Percentiles rank a stretch among this genome's conserved stretches.
phyloP scores from a whole-genome alignment of 2,888 invertebrate genomes.

The Nemotelus nigrinus region DNA sequence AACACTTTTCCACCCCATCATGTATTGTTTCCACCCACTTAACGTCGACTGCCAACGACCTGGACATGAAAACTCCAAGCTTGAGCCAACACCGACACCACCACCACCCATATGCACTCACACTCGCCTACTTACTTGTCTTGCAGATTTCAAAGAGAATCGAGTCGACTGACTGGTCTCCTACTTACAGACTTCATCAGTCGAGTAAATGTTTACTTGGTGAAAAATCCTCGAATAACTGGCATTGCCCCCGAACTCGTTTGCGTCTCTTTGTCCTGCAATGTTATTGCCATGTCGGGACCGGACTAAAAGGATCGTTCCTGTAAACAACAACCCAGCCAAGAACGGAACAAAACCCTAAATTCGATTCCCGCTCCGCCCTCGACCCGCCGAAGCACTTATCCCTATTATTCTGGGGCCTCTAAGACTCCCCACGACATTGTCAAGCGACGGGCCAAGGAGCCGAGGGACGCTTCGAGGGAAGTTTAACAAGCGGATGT shows the following conservation, averaged over 20 bases:
- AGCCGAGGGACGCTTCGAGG: slow-evolving; percentile 25
- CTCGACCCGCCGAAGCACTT: slow-evolving; percentile 46
- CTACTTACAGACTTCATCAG: slow-evolving; percentile 25
- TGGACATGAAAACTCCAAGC: slow-evolving; percentile 12
- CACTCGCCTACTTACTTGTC: no score
- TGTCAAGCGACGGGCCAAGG: neutral
- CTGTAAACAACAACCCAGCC: slow-evolving; percentile 53
- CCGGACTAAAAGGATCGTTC: slow-evolving; percentile 51
- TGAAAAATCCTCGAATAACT: slow-evolving; percentile 42
- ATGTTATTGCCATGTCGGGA: slow-evolving; percentile 27
- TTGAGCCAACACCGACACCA: neutral
- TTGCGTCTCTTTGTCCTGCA: neutral
- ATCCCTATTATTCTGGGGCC: slow-evolving; percentile 51
- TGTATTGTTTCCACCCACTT: slow-evolving; percentile 41
- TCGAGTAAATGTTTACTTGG: slow-evolving; percentile 43
- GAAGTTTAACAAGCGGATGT: slow-evolving; percentile 38
- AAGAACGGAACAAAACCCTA: slow-evolving; percentile 49
- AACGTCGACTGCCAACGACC: slow-evolving; percentile 9
- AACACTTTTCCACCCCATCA: slow-evolving; percentile 35
- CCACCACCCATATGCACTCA: neutral
- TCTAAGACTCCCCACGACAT: slow-evolving; percentile 32
- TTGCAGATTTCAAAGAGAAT: neutral
- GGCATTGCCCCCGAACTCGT: slow-evolving; percentile 10
- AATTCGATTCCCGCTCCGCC: slow-evolving; percentile 47
- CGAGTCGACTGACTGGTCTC: neutral